Conservation (phyloP, 2,113 vertebrate species). For the Malurus cyaneus region DNA sequence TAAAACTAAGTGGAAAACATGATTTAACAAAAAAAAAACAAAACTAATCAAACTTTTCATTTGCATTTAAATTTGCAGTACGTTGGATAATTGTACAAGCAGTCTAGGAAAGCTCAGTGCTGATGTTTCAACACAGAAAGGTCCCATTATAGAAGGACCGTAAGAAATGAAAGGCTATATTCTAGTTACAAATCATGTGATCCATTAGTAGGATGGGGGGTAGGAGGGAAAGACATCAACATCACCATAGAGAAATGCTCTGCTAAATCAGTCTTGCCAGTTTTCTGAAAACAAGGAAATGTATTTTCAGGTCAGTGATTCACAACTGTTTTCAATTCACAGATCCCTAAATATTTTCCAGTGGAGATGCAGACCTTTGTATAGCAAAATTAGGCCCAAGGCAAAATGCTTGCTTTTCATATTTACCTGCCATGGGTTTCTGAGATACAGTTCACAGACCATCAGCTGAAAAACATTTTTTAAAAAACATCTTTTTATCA, state of each 20-base stretch:
- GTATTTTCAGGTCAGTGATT: constrained; percentile 41
- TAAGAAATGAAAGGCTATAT: constrained; percentile 7
- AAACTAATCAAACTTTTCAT: neutral
- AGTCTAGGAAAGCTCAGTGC: neutral
- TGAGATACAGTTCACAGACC: neutral
- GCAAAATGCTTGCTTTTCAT: constrained; percentile 11
- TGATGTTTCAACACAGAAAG: neutral
- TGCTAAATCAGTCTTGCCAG: neutral
- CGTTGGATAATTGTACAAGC: neutral
- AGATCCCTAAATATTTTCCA: constrained; percentile 31
- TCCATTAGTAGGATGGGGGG: neutral
- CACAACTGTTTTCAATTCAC: constrained; percentile 15
- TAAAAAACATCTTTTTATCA: neutral
- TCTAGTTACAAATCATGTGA: neutral
- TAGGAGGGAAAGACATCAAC: neutral
- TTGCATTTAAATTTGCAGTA: constrained; percentile 4
- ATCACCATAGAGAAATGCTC: neutral
- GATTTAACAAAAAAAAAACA: neutral
- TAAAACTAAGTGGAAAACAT: neutral
- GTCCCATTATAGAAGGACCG: neutral
- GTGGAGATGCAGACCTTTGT: neutral
- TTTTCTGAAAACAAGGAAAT: constrained; percentile 12
- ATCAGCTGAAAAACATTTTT: neutral
- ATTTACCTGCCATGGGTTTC: neutral
- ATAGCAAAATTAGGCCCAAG: constrained; percentile 11